Evolutionary conservation across 2,797 vertebrate genomes (phyloP).

Genomic region (Tarsius wallacei): DNA sequence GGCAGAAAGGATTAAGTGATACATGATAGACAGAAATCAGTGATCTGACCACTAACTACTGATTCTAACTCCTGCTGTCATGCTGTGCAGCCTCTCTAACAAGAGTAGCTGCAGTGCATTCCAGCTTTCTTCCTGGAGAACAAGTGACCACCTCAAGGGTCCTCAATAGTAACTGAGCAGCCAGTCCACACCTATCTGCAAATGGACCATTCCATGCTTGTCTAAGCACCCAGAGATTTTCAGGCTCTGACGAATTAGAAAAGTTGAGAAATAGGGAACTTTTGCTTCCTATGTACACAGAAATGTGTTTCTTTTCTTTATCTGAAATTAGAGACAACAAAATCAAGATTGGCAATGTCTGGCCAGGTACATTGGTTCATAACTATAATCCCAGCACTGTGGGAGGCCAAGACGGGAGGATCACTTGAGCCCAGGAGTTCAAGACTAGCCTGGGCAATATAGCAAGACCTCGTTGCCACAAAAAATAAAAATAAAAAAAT

Average conservation of each 20-base stretch:
- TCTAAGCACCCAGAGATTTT: not conserved
- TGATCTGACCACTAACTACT: fast-evolving
- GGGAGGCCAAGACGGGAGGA: too few species aligned
- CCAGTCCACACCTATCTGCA: not conserved
- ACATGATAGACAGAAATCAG: fast-evolving
- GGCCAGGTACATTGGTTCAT: too few species aligned
- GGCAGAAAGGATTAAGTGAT: not conserved
- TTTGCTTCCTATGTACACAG: not conserved
- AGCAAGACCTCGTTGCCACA: too few species aligned
- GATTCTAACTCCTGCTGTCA: fast-evolving
- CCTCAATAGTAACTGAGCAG: too few species aligned
- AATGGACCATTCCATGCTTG: fast-evolving
- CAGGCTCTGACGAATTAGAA: not conserved
- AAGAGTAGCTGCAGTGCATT: fast-evolving
- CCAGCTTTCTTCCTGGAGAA: fast-evolving
- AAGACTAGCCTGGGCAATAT: too few species aligned
- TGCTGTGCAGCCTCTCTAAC: not conserved
- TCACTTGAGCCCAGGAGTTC: too few species aligned
- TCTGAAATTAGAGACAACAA: not conserved
- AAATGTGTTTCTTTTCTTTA: not conserved
- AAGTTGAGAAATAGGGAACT: not conserved
- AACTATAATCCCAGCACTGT: too few species aligned
- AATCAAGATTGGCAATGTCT: fast-evolving
- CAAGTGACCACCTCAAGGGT: too few species aligned
- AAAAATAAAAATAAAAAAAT: too few species aligned